Conservation (phyloP, 2,888 invertebrate species). For the Lottia gigantea region DNA sequence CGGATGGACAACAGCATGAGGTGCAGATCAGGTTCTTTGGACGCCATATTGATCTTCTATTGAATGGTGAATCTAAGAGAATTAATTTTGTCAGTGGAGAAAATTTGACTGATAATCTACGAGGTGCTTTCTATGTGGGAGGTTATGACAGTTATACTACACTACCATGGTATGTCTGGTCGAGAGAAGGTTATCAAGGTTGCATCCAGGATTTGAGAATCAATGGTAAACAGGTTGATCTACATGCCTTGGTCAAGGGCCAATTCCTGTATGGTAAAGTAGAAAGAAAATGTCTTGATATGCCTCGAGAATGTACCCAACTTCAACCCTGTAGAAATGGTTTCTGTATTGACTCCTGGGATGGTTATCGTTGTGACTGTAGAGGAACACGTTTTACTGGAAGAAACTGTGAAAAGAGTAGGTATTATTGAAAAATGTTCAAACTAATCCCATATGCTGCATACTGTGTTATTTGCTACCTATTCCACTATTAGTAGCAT, state of each 20-base stretch:
- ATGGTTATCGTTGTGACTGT: slow-evolving; percentile 60
- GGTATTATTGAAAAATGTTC: too few relatives aligned
- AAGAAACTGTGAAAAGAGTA: slow-evolving; percentile 47
- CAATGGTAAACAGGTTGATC: slow-evolving; percentile 31
- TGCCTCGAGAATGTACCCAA: slow-evolving; percentile 31
- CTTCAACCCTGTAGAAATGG: slow-evolving; percentile 51
- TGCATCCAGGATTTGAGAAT: slow-evolving; percentile 61
- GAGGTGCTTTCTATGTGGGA: slow-evolving; percentile 48
- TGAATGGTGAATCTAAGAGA: slow-evolving; percentile 41
- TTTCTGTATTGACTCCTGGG: slow-evolving; percentile 51
- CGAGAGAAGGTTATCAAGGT: slow-evolving; percentile 57
- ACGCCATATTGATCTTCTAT: slow-evolving; percentile 34
- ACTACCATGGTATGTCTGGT: slow-evolving; percentile 63
- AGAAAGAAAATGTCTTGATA: slow-evolving; percentile 24
- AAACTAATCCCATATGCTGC: too few relatives aligned
- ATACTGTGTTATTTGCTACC: too few relatives aligned
- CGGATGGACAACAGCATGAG: slow-evolving; percentile 58
- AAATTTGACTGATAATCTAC: slow-evolving; percentile 7
- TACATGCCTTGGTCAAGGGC: slow-evolving; percentile 20
- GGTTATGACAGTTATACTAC: slow-evolving; percentile 34
- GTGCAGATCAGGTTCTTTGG: slow-evolving; percentile 33
- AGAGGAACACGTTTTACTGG: slow-evolving; percentile 57
- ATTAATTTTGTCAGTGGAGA: slow-evolving; percentile 29
- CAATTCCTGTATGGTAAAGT: slow-evolving; percentile 29
- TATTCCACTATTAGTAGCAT: too few relatives aligned